Evolutionary conservation across 2,888 invertebrate species (phyloP).

Genomic region (Imbricaverruca yamaguchii): DNA sequence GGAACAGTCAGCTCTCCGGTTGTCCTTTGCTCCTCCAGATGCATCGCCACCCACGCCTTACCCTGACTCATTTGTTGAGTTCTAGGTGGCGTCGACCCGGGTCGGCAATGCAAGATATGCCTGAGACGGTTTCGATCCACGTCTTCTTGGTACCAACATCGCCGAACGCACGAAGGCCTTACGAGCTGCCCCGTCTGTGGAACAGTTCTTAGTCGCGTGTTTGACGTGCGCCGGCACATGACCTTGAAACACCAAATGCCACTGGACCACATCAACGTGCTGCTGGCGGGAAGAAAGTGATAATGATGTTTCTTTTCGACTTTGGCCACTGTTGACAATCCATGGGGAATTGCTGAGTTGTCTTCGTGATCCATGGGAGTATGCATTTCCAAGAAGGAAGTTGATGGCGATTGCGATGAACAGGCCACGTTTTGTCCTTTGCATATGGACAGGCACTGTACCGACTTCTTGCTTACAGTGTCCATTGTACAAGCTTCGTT

Average conservation of each 20-base stretch:
- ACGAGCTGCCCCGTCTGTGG: background rate
- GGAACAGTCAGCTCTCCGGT: background rate
- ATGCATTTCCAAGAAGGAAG: too few relatives aligned
- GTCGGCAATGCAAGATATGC: background rate
- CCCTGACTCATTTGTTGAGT: background rate
- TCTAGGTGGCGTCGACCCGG: background rate
- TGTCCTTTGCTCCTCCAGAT: too few relatives aligned
- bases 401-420: too few relatives aligned
- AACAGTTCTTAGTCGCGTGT: background rate
- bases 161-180: background rate
- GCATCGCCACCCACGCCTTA: background rate
- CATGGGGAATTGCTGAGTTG: too few relatives aligned
- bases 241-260: background rate
- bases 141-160: conserved; percentile 9
- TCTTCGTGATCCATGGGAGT: too few relatives aligned
- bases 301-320: too few relatives aligned
- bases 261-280: background rate
- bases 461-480: too few relatives aligned
- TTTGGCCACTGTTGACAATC: too few relatives aligned
- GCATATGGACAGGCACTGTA: too few relatives aligned
- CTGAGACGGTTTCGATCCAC: background rate
- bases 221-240: background rate
- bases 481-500: too few relatives aligned
- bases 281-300: background rate
- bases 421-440: too few relatives aligned